Evolutionary conservation across 2,888 invertebrate genomes (phyloP).

Genomic region (Pyrgus malvae): DNA sequence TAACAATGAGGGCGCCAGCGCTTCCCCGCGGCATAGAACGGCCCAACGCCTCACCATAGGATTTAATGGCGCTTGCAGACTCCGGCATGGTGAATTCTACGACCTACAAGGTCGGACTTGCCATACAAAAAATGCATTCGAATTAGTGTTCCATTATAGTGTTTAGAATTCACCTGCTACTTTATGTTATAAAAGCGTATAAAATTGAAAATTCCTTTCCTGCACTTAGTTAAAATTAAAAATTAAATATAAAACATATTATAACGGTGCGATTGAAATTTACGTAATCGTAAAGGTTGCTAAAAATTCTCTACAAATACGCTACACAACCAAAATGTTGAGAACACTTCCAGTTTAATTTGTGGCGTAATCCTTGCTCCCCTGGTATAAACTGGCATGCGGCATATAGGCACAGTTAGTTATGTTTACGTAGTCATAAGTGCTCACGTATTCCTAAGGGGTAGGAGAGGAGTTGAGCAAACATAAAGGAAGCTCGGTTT

Average conservation of each 20-base stretch:
- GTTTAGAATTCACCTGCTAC: too few relatives aligned
- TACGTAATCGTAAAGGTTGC: too few relatives aligned
- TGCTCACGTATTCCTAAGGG: slow-evolving; percentile 27
- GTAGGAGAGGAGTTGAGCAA: slow-evolving; percentile 25
- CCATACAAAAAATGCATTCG: too few relatives aligned
- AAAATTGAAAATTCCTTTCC: too few relatives aligned
- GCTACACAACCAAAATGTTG: background rate
- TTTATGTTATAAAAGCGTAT: too few relatives aligned
- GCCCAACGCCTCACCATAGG: slow-evolving; percentile 3
- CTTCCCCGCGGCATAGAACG: slow-evolving; percentile 51
- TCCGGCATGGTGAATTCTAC: background rate
- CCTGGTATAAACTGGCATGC: background rate
- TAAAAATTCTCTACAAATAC: too few relatives aligned
- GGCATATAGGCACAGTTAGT: slow-evolving; percentile 12
- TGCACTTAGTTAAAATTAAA: too few relatives aligned
- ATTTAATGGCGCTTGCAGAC: slow-evolving; percentile 11
- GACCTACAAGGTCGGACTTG: background rate
- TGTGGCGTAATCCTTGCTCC: slow-evolving; percentile 2
- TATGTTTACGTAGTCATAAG: slow-evolving; percentile 22
- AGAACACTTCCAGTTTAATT: slow-evolving; percentile 12
- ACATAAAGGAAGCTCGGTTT: slow-evolving; percentile 25
- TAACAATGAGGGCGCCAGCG: slow-evolving; percentile 77
- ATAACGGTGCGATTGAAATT: background rate
- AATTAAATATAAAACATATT: too few relatives aligned
- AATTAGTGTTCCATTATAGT: too few relatives aligned